A percentile compares a stretch with the other conserved stretches of the same genome.
These are phyloP conservation scores for Lasiommata megera DNA, from an alignment of 2,888 invertebrate genomes.

Conservation along the genomic window DNA sequence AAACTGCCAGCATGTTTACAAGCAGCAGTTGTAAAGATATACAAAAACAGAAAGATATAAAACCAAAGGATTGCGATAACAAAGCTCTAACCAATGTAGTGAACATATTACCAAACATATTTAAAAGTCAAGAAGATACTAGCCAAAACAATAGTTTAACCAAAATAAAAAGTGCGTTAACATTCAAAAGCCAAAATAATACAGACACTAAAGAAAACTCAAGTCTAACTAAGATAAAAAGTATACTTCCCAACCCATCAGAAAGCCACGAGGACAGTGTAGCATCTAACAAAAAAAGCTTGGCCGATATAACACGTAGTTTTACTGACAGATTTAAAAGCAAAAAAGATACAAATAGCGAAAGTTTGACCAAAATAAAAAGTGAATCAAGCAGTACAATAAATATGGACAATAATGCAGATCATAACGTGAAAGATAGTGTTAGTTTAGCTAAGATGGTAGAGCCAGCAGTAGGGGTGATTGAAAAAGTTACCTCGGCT, in stretches of 20 bases:
- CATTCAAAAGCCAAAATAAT: background rate
- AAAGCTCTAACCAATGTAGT: conserved; percentile 9
- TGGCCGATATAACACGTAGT: background rate
- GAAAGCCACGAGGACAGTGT: background rate
- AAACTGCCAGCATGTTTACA: conserved; percentile 44
- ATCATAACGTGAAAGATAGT: conserved; percentile 2
- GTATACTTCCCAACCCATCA: background rate
- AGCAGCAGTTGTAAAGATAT: conserved; percentile 41
- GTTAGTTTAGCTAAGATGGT: conserved; percentile 11
- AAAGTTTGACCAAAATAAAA: conserved; percentile 13
- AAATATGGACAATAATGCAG: conserved; percentile 9
- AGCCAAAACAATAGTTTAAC: conserved; percentile 3
- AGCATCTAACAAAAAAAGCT: background rate
- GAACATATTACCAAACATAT: conserved; percentile 17
- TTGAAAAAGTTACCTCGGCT: conserved; percentile 16
- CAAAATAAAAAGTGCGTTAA: background rate
- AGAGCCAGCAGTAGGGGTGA: conserved; percentile 17
- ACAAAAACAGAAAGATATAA: conserved; percentile 32
- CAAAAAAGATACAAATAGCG: conserved; percentile 28
- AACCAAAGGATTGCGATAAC: conserved; percentile 20
- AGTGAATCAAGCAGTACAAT: conserved; percentile 16
- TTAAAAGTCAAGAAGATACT: conserved; percentile 5
- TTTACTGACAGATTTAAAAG: conserved; percentile 30
- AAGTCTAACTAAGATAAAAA: background rate
- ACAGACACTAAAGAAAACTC: background rate